Base-by-base conservation (phyloP, 2,888 invertebrate species). In the Smittia sp. region DNA sequence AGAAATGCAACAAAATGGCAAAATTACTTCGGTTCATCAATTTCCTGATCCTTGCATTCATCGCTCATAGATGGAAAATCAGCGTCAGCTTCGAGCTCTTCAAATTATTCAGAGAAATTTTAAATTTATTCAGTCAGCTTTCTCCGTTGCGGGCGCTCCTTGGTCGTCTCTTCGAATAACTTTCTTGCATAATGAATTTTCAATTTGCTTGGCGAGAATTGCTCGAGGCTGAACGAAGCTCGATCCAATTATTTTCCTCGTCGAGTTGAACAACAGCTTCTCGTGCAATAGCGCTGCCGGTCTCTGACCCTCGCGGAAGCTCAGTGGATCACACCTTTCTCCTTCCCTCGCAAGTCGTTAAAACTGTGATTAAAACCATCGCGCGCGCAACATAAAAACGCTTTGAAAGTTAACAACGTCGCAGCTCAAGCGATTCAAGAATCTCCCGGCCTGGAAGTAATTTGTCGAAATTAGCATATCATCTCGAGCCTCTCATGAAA, bases 391-490 rank as follows among this genome's bases (percentile, higher is more conserved):
- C 58, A 58, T 58, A 58, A 58, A 20, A 58, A 22, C 7, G 58
- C 58, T 58, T 58, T 58, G 22, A 58, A 58, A 18, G n/a, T 58
- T 58, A 22, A 58, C 18, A 46, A 46, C 46, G 13, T 46, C 18
- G 58, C 18, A 58, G 9, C 9, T 7, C 20, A 22, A 22, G 6
- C n/a, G 58, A 22, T 58, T 18, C 11, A 9, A 22, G 22, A 58
- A 18, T 18, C 18, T 22, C n/a, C 2, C 2, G 3, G n/a, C 4
- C n/a, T 58, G 58, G 22, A 58, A 58, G 58, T 22, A 58, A 58
- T 58, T 58, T 58, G 58, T 7, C 2, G 6, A 18, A 58, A 58
- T 58, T 58, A 58, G 58, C 58, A 58, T 58, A 18, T 58, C 58
- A 58, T 58, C 22, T 18, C 58, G 18, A 58, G 18, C 22, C 58